Evolutionary conservation across 1,140 invertebrate species (phyloP), one percentile per base, ranked within the genome.

Genomic region (Lepidurus arcticus): DNA sequence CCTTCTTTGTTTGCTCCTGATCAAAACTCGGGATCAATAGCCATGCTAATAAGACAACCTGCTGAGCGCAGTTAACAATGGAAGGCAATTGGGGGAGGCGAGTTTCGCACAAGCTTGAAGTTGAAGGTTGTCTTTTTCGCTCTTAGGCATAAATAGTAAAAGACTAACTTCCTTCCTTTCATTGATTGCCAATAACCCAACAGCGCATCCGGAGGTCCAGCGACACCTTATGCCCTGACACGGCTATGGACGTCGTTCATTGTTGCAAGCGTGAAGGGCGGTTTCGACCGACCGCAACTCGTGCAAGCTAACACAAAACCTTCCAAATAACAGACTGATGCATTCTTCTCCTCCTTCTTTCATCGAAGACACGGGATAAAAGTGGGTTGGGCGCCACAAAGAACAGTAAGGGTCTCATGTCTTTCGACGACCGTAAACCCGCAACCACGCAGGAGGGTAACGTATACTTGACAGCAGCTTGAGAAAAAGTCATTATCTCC

Each of bases 41-140:
- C 53, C 53, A 65, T 9, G 53, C 53, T 65, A 65, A 65, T 65
- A 21, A 65, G 53, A 65, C 53, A 65, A 65, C 53, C 53, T 65
- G 53, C 8, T 65, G 53, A 13, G 53, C 53, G 16, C 53, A 21
- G 16, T 4, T 4, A 65, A 65, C 53, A 65, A 65, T 65, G n/a
- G 9, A 65, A 21, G 16, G 13, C 53, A 65, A 65, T 65, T 34
- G n/a, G 7, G 16, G 13, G 21, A 65, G 13, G 47, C 4, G 53
- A 7, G 9, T 9, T 21, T 65, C 13, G 53, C 53, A 65, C 9
- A 21, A 7, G 21, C 53, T 16, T 16, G 53, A 7, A 21, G 8
- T 16, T 16, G 53, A 7, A 21, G 8, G 53, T 65, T 21, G 13
- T 13, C 53, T 65, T 65, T 34, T 65, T 16, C 53, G 21, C 21